A percentile compares a stretch with the other conserved stretches of the same genome.
These are phyloP conservation scores for Tupaia chinensis DNA, from an alignment of 2,113 vertebrate species.

Conservation along the genomic window DNA sequence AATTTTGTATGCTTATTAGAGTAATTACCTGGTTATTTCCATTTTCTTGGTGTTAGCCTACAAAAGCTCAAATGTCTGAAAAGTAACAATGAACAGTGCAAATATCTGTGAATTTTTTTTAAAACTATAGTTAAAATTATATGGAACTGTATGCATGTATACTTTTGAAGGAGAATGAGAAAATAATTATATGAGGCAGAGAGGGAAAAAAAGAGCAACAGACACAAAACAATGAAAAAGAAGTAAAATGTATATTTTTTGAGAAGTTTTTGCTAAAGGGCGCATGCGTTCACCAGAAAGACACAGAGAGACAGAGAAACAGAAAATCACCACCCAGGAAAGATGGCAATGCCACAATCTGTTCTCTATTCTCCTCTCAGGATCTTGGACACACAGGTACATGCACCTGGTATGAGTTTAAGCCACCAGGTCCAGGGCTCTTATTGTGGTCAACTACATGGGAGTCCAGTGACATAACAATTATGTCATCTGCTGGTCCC, in stretches of 20 bases:
- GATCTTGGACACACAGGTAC: too few species aligned
- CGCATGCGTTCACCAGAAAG: too few species aligned
- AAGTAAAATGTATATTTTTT: background rate
- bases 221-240: background rate
- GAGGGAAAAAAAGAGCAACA: background rate
- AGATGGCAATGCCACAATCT: too few species aligned
- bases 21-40: background rate
- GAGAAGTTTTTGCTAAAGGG: too few species aligned
- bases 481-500: too few species aligned
- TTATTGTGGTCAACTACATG: too few species aligned
- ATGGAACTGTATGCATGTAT: background rate
- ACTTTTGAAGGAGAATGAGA: background rate
- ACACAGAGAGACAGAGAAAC: too few species aligned
- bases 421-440: too few species aligned
- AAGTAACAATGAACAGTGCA: background rate
- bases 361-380: too few species aligned
- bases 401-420: too few species aligned
- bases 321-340: too few species aligned
- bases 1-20: slow-evolving; percentile 55
- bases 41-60: slow-evolving; percentile 11
- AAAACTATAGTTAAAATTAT: background rate
- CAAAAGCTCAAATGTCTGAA: background rate
- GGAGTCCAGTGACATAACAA: too few species aligned
- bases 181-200: background rate
- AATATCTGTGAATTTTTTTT: background rate